Percentiles rank a stretch among this genome's conserved stretches.
These are phyloP conservation scores for Cynopterus brachyotis DNA, from an alignment of 2,113 vertebrate genomes.

Conservation along the genomic window DNA sequence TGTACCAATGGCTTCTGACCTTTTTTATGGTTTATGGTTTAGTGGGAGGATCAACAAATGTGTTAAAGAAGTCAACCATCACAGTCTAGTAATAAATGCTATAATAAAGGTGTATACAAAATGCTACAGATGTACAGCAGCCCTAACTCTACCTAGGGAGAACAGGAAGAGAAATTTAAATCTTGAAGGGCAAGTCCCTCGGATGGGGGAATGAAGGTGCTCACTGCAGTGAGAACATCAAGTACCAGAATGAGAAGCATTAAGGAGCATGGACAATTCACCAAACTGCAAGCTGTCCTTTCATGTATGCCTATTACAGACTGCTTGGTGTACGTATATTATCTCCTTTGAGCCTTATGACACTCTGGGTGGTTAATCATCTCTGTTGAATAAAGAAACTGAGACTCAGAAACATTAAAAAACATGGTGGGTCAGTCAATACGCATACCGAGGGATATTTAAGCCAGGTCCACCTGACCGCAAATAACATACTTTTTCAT, in stretches of 20 bases:
- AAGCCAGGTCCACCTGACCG: background rate
- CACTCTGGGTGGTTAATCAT: background rate
- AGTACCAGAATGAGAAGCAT: background rate
- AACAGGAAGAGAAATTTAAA: background rate
- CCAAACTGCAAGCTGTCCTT: background rate
- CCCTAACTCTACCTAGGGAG: background rate
- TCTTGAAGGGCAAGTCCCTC: background rate
- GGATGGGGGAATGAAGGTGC: background rate
- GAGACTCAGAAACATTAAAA: background rate
- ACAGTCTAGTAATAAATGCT: background rate
- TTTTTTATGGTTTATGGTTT: background rate
- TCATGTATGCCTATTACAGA: background rate
- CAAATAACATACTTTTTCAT: constrained; percentile 18
- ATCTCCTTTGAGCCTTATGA: background rate
- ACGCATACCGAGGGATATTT: constrained; percentile 1
- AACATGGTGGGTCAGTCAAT: background rate
- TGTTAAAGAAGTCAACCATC: background rate
- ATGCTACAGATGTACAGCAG: background rate
- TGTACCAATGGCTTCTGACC: background rate
- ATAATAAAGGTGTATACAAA: background rate
- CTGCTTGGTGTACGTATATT: background rate
- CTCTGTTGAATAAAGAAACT: background rate
- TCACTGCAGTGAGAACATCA: background rate
- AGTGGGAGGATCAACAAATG: background rate
- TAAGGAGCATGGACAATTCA: background rate